These are phyloP conservation scores for Anoplolepis gracilipes DNA, from an alignment of 1,140 invertebrate genomes.

Conservation along the genomic window DNA sequence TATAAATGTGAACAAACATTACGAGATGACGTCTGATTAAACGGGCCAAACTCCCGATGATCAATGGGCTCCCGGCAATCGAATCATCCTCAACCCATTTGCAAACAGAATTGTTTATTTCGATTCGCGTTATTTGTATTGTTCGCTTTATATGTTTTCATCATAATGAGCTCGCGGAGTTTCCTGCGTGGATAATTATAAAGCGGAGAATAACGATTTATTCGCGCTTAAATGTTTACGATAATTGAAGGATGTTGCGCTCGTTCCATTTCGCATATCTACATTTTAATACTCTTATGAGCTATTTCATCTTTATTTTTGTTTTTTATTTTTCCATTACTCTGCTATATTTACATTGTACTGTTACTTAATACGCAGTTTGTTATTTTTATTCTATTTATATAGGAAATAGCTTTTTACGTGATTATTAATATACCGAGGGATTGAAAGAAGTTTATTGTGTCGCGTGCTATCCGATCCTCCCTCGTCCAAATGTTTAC, in stretches of 20 bases:
- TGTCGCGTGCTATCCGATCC: background rate
- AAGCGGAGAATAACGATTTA: conserved; percentile 25
- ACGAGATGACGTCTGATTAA: conserved; percentile 52
- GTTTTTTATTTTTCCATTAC: too few relatives aligned
- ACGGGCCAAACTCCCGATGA: conserved; percentile 17
- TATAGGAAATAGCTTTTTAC: background rate
- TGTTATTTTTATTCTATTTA: background rate
- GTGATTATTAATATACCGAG: conserved; percentile 18
- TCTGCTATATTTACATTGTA: background rate
- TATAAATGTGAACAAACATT: conserved; percentile 38
- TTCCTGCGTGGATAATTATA: conserved; percentile 31
- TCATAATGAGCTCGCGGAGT: conserved; percentile 10
- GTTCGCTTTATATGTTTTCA: conserved; percentile 47
- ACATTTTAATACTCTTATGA: background rate
- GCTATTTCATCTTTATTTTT: background rate
- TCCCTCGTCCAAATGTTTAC: conserved; percentile 28
- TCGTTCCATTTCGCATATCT: background rate
- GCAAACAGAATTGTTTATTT: conserved; percentile 57
- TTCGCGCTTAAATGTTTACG: background rate
- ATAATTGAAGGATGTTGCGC: background rate
- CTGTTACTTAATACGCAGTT: too few relatives aligned
- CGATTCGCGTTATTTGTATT: conserved; percentile 51
- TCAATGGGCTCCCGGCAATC: conserved; percentile 45
- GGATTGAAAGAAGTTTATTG: background rate
- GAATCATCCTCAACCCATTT: conserved; percentile 47